These are phyloP conservation scores for Pocota personata DNA, from an alignment of 2,888 invertebrate genomes.

Conservation along the genomic window DNA sequence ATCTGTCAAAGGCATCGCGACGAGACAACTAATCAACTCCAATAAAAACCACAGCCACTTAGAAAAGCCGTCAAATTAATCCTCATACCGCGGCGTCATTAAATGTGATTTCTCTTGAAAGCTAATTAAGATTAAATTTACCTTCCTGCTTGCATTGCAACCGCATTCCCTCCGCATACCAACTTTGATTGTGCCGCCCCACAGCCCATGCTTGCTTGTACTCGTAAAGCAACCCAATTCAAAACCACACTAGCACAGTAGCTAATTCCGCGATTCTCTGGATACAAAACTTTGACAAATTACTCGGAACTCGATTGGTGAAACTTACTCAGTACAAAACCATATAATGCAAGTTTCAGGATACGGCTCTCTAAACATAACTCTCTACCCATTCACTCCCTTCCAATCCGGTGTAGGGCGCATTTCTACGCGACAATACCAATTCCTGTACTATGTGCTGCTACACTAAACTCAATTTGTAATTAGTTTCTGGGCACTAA, in stretches of 20 bases:
- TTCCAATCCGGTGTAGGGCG: slow-evolving; percentile 4
- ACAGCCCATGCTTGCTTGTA: background rate
- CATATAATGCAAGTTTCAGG: slow-evolving; percentile 31
- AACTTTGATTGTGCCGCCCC: background rate
- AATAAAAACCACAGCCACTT: slow-evolving; percentile 27
- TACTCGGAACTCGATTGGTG: slow-evolving; percentile 67
- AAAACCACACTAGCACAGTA: slow-evolving; percentile 22
- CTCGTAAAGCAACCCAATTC: slow-evolving; percentile 27
- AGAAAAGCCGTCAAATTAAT: slow-evolving; percentile 49
- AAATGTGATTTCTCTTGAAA: slow-evolving; percentile 44
- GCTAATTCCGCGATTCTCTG: slow-evolving; percentile 63
- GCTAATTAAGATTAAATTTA: slow-evolving; percentile 46
- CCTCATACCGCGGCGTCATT: background rate
- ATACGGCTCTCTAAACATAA: slow-evolving; percentile 45
- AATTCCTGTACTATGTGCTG: slow-evolving; percentile 38
- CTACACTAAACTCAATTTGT: slow-evolving; percentile 70
- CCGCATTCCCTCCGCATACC: background rate
- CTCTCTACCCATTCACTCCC: background rate
- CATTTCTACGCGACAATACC: slow-evolving; percentile 61
- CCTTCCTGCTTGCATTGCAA: slow-evolving; percentile 10
- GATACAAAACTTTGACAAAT: slow-evolving; percentile 70
- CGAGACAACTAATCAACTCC: slow-evolving; percentile 37
- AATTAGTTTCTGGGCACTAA: slow-evolving; percentile 71
- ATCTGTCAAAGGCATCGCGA: background rate
- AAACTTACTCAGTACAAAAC: slow-evolving; percentile 47